Base-by-base conservation (phyloP, 2,888 invertebrate species). In the Orchesella flavescens region DNA sequence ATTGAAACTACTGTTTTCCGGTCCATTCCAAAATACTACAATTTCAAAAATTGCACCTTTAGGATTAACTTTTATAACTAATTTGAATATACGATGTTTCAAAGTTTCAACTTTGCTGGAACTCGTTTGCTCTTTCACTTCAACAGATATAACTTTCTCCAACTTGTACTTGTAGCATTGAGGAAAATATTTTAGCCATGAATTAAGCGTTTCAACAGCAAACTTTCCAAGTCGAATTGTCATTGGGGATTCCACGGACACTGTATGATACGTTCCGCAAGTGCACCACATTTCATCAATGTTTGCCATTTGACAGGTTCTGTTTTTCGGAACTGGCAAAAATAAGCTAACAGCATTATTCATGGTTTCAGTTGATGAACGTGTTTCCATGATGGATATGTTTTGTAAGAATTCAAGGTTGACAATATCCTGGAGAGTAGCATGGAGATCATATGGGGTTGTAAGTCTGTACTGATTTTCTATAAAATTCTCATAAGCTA, bases 261-360 rank as follows among this genome's bases (percentile, higher is more conserved):
- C 17, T 21, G 17, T 23, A n/a, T 66, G 61, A 19, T 80, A 79
- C 2, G 5, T n/a, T 12, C 55, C 24, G 69, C 85, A 85, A 0
- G 69, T 23, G 21, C 85, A 85, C 85, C 85, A 85, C 49, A 71
- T 69, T 23, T 69, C 69, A 49, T 84, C 84, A 21, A 85, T 79
- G 7, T 71, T 76, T 4, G 82, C 84, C 10, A 46, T 43, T 17
- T 57, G 43, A 68, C 85, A 85, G 1, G 71, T 81, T 12, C 84
- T 68, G 9, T 71, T 57, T 13, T 74, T 75, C 4, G 84, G 65
- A 24, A 85, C n/a, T 1, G 71, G 74, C 13, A 66, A 24, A 61
- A 85, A 85, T 19, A 85, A 63, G 69, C 78, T 78, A 13, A 59
- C 24, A 10, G 61, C 57, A 19, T 63, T 68, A 9, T 34, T 53